A percentile compares a stretch with the other conserved stretches of the same genome.
Conservation (phyloP, 2,888 invertebrate genomes). For the Noctua pronuba region DNA sequence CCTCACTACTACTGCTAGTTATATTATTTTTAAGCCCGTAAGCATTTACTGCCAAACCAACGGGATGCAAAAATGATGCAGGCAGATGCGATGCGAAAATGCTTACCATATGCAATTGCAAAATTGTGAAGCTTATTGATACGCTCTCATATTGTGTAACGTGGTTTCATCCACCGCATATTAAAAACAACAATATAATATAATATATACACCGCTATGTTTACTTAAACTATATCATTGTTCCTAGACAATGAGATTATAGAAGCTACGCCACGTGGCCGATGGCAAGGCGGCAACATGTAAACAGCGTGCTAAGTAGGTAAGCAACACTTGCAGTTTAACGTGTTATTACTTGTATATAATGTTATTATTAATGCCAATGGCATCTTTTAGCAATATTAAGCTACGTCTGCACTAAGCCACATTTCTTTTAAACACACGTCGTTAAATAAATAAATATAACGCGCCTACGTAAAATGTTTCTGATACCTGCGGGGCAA, state of each 20-base stretch:
- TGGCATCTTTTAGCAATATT: neutral
- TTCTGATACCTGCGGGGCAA: neutral
- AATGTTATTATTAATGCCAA: conserved; percentile 1
- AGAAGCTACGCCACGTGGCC: conserved; percentile 61
- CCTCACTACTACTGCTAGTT: too few relatives aligned
- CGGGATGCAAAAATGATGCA: too few relatives aligned
- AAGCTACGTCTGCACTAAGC: neutral
- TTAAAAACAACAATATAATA: conserved; percentile 49
- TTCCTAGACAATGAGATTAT: conserved; percentile 59
- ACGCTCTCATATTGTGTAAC: conserved; percentile 10
- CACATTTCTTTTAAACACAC: conserved; percentile 5
- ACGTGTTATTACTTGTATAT: conserved; percentile 7
- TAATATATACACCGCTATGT: conserved; percentile 45
- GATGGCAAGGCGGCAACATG: conserved; percentile 39
- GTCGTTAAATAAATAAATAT: neutral
- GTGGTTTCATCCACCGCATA: neutral
- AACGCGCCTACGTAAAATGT: neutral
- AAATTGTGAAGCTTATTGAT: neutral
- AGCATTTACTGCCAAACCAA: neutral
- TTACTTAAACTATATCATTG: conserved; percentile 55
- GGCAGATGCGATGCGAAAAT: neutral
- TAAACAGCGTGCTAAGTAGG: conserved; percentile 42
- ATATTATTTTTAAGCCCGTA: neutral
- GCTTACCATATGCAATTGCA: neutral
- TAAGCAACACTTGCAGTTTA: conserved; percentile 31